phyloP scores from a whole-genome alignment of 2,797 vertebrate species.

The Chelon labrosus region DNA sequence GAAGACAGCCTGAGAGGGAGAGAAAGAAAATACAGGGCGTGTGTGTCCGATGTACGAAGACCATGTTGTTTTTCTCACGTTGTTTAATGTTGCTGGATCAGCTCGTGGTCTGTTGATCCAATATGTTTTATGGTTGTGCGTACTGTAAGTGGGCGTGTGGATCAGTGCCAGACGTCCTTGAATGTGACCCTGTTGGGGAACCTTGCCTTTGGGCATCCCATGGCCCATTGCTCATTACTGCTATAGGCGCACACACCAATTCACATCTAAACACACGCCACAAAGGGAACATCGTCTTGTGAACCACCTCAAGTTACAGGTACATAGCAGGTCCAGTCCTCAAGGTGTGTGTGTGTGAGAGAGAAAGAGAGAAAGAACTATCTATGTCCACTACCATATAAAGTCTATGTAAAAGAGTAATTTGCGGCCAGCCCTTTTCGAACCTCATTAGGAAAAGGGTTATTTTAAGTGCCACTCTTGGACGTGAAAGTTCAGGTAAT shows the following conservation, averaged over 20 bases:
- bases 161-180: slow-evolving; percentile 69
- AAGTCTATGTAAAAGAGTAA: slow-evolving; percentile 29
- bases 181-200: slow-evolving; percentile 69
- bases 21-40: slow-evolving; percentile 29
- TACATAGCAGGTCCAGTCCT: slow-evolving; percentile 25
- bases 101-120: slow-evolving; percentile 35
- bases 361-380: not conserved
- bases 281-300: slow-evolving; percentile 13
- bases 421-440: slow-evolving; percentile 36
- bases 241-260: slow-evolving; percentile 34
- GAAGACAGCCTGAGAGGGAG: slow-evolving; percentile 2
- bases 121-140: slow-evolving; percentile 43
- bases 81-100: slow-evolving; percentile 51
- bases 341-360: slow-evolving; percentile 13
- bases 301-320: slow-evolving; percentile 52
- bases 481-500: slow-evolving; percentile 63
- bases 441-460: slow-evolving; percentile 57
- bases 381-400: slow-evolving; percentile 22
- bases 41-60: slow-evolving; percentile 38
- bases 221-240: slow-evolving; percentile 72
- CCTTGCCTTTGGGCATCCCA: slow-evolving; percentile 74
- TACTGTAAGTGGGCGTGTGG: slow-evolving; percentile 47
- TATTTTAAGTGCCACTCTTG: slow-evolving; percentile 56
- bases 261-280: slow-evolving; percentile 18
- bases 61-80: slow-evolving; percentile 51